Evolutionary conservation across 1,140 invertebrate genomes (phyloP).

Genomic region (Trichomalopsis sarcophagae): DNA sequence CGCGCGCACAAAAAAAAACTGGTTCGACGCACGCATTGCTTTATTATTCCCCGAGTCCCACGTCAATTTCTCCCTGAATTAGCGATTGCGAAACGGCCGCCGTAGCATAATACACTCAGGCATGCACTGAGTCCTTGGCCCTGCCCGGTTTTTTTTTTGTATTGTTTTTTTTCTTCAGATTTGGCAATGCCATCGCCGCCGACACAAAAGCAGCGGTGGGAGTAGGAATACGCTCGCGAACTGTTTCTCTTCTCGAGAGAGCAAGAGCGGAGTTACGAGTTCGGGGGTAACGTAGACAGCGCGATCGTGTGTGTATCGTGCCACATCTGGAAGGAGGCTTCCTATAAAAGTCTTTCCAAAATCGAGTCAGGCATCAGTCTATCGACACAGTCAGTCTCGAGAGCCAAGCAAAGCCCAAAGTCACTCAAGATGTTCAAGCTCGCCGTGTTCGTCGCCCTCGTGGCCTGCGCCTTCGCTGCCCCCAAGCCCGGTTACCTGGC

Average conservation of each 20-base stretch:
- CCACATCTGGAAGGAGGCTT: not conserved
- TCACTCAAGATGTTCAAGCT: conserved; percentile 72
- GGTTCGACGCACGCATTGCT: not conserved
- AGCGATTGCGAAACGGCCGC: not conserved
- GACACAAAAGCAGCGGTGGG: no score
- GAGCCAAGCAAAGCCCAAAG: conserved; percentile 62
- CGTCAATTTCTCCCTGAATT: not conserved
- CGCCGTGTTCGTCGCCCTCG: conserved; percentile 76
- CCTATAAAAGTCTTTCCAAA: not conserved
- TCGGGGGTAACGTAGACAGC: not conserved
- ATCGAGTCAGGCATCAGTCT: not conserved
- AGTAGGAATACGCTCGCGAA: not conserved
- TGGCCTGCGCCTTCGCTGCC: conserved; percentile 70
- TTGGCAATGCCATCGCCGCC: not conserved
- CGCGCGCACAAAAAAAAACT: not conserved
- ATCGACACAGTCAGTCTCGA: conserved; percentile 51
- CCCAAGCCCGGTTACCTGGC: conserved; percentile 60
- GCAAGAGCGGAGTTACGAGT: not conserved
- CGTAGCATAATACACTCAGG: not conserved
- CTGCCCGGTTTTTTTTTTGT: not conserved
- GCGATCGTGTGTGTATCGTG: not conserved
- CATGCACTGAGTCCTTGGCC: not conserved
- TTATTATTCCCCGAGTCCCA: not conserved
- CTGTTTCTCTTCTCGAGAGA: not conserved
- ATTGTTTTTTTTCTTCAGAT: not conserved